Base-by-base conservation (phyloP, 2,113 vertebrate species). In the Lontra canadensis region DNA sequence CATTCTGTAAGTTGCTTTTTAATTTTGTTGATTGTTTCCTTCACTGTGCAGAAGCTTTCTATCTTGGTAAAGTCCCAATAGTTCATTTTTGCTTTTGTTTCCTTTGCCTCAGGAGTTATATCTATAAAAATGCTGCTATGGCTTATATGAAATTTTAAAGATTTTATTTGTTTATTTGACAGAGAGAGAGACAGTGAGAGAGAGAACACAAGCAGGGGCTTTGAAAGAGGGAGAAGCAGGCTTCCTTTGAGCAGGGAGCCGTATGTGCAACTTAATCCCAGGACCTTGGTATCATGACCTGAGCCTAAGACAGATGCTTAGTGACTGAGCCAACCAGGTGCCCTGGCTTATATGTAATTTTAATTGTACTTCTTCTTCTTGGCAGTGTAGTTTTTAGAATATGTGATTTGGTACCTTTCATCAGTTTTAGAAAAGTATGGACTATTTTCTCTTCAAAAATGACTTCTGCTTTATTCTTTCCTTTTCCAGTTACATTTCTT, bases 331-430 rank as follows among this genome's bases (percentile, higher is more conserved):
- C n/a, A 73, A 36, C 10, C n/a, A 73, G 69, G n/a, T 2, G 7
- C 67, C n/a, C 8, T 29, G 61, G 69, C n/a, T 36, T 73, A 39
- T 12, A 39, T 39, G 36, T 42, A 12, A 59, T 88, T 88, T 88
- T 88, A 74, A 88, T 88, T 88, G 18, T 59, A 74, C 39, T 74
- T 74, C 39, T 59, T 44, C 15, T 29, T 57, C 86, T 74, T 47
- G 57, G 42, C 42, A 29, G 39, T 78, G 42, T 26, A 63, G 42
- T 3, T 90, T 90, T 63, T 47, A 63, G 73, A 90, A 90, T n/a
- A 79, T 13, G 14, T 49, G 42, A 9, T 9, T 47, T 78, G 57
- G 9, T 47, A 63, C 15, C 31, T 2, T 49, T 78, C 42, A 63
- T 47, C 1, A n/a, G 57, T 49, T 90, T 63, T 61, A 39, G 14